Conservation (phyloP, 2,888 invertebrate species). For the Morpho deidamia region DNA sequence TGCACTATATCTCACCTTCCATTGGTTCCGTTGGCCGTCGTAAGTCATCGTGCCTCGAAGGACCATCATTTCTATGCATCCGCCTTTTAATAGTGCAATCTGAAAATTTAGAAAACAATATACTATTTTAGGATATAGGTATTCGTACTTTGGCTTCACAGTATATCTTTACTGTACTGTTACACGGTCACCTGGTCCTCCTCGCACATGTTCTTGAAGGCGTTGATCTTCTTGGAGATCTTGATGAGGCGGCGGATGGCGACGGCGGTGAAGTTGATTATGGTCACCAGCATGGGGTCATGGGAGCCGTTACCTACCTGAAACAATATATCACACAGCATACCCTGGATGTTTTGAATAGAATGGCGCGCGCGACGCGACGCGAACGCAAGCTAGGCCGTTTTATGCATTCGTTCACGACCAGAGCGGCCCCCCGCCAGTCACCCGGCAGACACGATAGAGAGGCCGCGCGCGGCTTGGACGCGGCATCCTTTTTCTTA, state of each 20-base stretch:
- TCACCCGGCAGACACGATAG: too few species aligned
- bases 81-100: conserved; percentile 89
- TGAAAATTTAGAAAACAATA: too few species aligned
- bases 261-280: conserved; percentile 94
- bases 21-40: conserved; percentile 91
- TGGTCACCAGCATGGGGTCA: conserved; percentile 86
- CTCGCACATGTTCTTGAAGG: conserved; percentile 95
- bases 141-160: too few species aligned
- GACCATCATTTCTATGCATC: conserved; percentile 98
- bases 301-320: conserved; percentile 58
- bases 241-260: conserved; percentile 92
- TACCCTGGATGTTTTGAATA: too few species aligned
- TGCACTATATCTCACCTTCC: conserved; percentile 82
- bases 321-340: background rate
- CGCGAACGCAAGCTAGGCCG: too few species aligned
- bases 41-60: conserved; percentile 95
- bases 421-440: too few species aligned
- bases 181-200: conserved; percentile 88
- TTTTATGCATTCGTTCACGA: too few species aligned
- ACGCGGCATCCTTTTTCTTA: too few species aligned
- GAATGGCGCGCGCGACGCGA: too few species aligned
- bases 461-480: too few species aligned
- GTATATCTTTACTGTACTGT: too few species aligned
- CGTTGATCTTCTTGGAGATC: conserved; percentile 90
- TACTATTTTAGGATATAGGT: too few species aligned